Conservation (phyloP, 2,113 vertebrate genomes). For the Stomatorhinus ivindoensis region DNA sequence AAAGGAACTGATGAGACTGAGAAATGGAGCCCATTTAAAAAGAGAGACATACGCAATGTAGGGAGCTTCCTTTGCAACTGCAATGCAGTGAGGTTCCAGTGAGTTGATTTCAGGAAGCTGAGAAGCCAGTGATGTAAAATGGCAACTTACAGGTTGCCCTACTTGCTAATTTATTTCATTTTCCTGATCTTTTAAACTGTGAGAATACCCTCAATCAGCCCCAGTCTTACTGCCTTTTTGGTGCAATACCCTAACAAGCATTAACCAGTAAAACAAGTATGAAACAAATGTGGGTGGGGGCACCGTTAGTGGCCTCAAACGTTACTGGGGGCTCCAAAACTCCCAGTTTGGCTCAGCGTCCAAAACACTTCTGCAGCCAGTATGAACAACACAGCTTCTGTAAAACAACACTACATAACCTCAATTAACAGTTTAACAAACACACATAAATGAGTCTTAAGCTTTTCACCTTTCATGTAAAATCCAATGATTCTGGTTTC, state of each 20-base stretch:
- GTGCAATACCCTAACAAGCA: neutral
- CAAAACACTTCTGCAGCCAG: neutral
- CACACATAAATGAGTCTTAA: neutral
- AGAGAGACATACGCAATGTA: neutral
- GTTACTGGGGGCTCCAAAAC: neutral
- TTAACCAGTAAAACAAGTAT: neutral
- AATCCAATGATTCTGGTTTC: neutral
- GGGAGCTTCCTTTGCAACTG: neutral
- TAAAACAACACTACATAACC: neutral
- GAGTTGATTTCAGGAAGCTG: neutral
- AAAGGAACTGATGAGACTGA: neutral
- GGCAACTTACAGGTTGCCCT: neutral
- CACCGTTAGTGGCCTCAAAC: neutral
- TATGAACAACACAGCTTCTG: neutral
- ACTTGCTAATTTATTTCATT: neutral
- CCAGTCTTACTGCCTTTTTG: neutral
- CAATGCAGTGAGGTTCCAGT: neutral
- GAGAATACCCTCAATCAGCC: neutral
- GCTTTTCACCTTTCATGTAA: neutral
- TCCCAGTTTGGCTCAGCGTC: neutral
- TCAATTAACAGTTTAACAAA: neutral
- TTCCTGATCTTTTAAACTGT: neutral
- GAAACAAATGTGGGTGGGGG: neutral
- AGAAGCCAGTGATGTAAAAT: neutral
- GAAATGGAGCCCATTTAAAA: neutral